Conservation (phyloP, 1,140 invertebrate species). For the Thaumatotibia leucotreta region DNA sequence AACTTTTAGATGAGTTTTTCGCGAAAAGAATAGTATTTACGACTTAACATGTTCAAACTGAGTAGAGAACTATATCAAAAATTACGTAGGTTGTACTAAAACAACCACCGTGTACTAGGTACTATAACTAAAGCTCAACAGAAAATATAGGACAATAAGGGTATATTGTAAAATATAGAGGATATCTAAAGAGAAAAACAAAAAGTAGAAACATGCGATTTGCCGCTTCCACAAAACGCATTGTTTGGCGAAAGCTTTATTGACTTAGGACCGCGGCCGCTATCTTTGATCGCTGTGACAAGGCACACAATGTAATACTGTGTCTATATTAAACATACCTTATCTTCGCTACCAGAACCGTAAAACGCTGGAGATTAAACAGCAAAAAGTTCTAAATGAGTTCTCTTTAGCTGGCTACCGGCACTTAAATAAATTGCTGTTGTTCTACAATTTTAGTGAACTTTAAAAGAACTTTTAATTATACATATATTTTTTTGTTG, state of each 20-base stretch:
- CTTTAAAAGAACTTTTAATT: neutral
- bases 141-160: neutral
- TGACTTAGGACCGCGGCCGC: conserved; percentile 33
- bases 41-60: too few relatives aligned
- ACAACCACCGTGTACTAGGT: too few relatives aligned
- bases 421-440: conserved; percentile 4
- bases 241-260: conserved; percentile 26
- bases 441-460: neutral
- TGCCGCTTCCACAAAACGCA: conserved; percentile 18
- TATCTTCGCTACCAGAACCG: neutral
- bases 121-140: neutral
- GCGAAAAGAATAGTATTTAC: neutral
- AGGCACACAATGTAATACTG: conserved; percentile 7
- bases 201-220: conserved; percentile 18
- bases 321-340: neutral
- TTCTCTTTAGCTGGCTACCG: neutral
- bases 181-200: conserved; percentile 14
- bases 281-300: conserved; percentile 9
- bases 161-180: neutral
- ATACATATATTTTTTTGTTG: neutral
- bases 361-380: neutral
- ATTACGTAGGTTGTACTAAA: neutral
- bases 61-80: neutral
- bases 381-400: conserved; percentile 4
- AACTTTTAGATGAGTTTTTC: neutral